Evolutionary conservation across 1,140 invertebrate genomes (phyloP).

Genomic region (Andrena cerasifolii): DNA sequence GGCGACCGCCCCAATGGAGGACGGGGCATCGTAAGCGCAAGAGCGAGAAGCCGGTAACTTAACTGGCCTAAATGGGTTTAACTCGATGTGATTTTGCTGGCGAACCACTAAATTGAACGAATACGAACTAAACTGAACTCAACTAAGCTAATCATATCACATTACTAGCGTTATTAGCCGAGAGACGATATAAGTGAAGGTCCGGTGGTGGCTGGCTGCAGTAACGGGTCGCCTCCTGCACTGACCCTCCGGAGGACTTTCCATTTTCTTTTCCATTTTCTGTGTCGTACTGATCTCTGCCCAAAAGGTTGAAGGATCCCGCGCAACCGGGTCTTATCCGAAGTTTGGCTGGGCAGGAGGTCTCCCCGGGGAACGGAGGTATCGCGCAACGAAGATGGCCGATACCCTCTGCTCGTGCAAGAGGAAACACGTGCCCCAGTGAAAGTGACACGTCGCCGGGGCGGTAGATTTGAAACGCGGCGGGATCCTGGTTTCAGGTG

Average conservation of each 20-base stretch:
- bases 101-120: slow-evolving; percentile 81
- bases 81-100: slow-evolving; percentile 82
- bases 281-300: too few relatives aligned
- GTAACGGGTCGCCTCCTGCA: slow-evolving; percentile 78
- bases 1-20: slow-evolving; percentile 39
- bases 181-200: slow-evolving; percentile 82
- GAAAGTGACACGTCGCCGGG: slow-evolving; percentile 24
- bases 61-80: slow-evolving; percentile 81
- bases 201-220: slow-evolving; percentile 76
- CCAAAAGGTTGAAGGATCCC: too few relatives aligned
- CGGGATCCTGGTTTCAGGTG: too few relatives aligned
- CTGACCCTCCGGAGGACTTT: slow-evolving; percentile 75
- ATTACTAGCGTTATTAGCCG: slow-evolving; percentile 82
- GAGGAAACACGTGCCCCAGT: slow-evolving; percentile 31
- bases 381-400: slow-evolving; percentile 3
- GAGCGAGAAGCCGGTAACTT: slow-evolving; percentile 77
- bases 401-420: neutral
- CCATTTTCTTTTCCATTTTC: slow-evolving; percentile 16
- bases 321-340: neutral
- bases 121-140: slow-evolving; percentile 83
- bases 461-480: slow-evolving; percentile 11
- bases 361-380: neutral
- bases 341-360: neutral
- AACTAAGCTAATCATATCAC: slow-evolving; percentile 83
- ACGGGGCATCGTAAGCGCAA: slow-evolving; percentile 41